Conservation (phyloP, 2,888 invertebrate species). For the Trissolcus brochymenae region DNA sequence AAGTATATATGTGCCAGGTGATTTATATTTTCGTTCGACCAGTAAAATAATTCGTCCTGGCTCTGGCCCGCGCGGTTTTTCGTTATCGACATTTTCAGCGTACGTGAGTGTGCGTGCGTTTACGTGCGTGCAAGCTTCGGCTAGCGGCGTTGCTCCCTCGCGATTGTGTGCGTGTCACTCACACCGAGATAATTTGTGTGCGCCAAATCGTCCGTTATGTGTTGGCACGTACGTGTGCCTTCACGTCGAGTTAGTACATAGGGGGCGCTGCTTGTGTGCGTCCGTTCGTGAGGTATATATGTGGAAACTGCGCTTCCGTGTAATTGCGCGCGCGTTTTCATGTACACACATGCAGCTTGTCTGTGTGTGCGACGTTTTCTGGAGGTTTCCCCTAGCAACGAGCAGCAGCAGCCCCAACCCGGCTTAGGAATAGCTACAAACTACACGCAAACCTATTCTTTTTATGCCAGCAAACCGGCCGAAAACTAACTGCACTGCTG, state of each 20-base stretch:
- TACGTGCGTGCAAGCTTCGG: conserved; percentile 57
- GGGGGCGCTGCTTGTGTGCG: conserved; percentile 21
- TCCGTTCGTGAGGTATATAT: conserved; percentile 19
- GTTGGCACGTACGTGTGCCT: conserved; percentile 15
- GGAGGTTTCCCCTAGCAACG: conserved; percentile 77
- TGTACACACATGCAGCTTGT: conserved; percentile 24
- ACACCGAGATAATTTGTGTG: conserved; percentile 43
- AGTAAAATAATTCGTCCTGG: conserved; percentile 64
- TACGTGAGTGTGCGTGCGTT: conserved; percentile 58
- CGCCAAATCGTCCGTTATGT: conserved; percentile 44
- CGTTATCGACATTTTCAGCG: conserved; percentile 76
- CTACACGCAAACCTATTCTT: conserved; percentile 69
- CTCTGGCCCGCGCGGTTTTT: conserved; percentile 70
- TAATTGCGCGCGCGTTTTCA: conserved; percentile 46
- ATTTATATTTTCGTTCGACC: conserved; percentile 46
- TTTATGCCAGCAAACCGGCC: conserved; percentile 35
- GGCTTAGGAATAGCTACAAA: conserved; percentile 73
- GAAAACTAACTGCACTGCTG: conserved; percentile 10
- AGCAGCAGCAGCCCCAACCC: conserved; percentile 69
- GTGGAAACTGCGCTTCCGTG: conserved; percentile 44
- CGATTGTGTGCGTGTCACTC: conserved; percentile 47
- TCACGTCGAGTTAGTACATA: conserved; percentile 3
- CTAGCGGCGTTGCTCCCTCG: conserved; percentile 17
- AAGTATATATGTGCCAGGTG: neutral
- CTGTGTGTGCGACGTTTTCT: conserved; percentile 74